Evolutionary conservation across 2,888 invertebrate species (phyloP), one percentile per base, ranked within the genome.

Genomic region (Torymus aiolomorphi): DNA sequence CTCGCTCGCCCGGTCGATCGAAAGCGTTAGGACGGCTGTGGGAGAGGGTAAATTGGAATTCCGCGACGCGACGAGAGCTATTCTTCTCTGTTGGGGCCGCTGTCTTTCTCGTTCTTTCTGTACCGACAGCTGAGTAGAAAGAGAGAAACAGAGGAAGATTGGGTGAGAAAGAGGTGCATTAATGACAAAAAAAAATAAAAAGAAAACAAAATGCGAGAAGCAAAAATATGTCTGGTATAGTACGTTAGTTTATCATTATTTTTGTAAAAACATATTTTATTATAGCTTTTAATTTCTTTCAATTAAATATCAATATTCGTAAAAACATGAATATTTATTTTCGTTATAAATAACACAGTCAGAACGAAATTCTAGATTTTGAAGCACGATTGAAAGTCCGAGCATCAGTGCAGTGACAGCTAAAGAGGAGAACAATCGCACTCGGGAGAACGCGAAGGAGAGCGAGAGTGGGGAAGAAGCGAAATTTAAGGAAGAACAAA

Each of bases 1-100:
- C 65, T 18, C 59, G 54, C 20, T 51, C 13, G 59, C 31, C 31
- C 49, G 42, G 42, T 42, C 76, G 82, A 82, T 81, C 69, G 76
- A 66, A 80, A 75, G 56, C 76, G 69, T 72, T 80, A 80, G 83
- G 83, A 83, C 61, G 57, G n/a, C 75, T 13, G 42, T 78, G 67
- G 81, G 76, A 84, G 83, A 84, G 85, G 84, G 84, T 86, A 86
- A 88, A 87, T 88, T 88, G 87, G 85, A 87, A 87, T 87, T 88
- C 86, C 86, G 85, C 86, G 86, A 86, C 85, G 87, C 86, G 87
- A 86, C 86, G 85, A 82, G 85, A 83, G 82, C 83, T 78, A 83
- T 82, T 82, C 76, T 83, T 80, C 79, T 80, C 75, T 20, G 49
- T 70, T 52, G 62, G 54, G 54, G n/a, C 24, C 42, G 2, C 66